Base-by-base conservation (phyloP, 1,140 invertebrate genomes). In the Brachionus plicatilis region DNA sequence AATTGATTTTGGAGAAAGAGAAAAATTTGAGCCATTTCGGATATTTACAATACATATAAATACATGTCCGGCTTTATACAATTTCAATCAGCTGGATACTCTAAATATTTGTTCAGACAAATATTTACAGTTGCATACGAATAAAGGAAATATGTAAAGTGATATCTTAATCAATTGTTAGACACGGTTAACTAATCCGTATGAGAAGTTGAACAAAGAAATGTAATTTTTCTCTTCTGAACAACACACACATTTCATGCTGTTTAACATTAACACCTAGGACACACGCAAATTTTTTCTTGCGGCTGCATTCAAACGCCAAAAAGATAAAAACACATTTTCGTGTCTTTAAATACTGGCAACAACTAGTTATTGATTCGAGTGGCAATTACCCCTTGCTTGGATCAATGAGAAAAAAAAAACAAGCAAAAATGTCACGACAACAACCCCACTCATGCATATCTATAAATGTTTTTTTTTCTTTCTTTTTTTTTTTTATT, bases 1-100 rank as follows among this genome's bases (percentile, higher is more conserved):
- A 72, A 41, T 68, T 41, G 12, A 14, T 37, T 68, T 68, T 12
- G 9, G 33, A 27, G 27, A 27, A 68, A n/a, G n/a, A n/a, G n/a
- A n/a, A 68, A 33, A 33, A 68, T 68, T 68, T 68, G 68, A 72
- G 33, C 41, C 37, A 72, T 72, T 72, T 72, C 68, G 68, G 68
- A 72, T 72, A 43, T 68, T 68, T 68, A 68, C 27, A 29, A 68
- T 33, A 1, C 33, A 37, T 14, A 41, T 29, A 68, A 68, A 72
- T 43, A 72, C 37, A 43, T 72, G 68, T 72, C 66, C 66, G 66
- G 33, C 66, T 33, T 33, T 41, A 12, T 68, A 14, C 27, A 33
- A 41, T 33, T 68, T 68, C 12, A 68, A 68, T 68, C 68, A 72
- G 68, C 68, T 72, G 68, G 68, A 72, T 41, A 41, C 37, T 72